These are phyloP conservation scores for Lasioglossum malachurum DNA, from an alignment of 2,888 invertebrate species.

Conservation along the genomic window DNA sequence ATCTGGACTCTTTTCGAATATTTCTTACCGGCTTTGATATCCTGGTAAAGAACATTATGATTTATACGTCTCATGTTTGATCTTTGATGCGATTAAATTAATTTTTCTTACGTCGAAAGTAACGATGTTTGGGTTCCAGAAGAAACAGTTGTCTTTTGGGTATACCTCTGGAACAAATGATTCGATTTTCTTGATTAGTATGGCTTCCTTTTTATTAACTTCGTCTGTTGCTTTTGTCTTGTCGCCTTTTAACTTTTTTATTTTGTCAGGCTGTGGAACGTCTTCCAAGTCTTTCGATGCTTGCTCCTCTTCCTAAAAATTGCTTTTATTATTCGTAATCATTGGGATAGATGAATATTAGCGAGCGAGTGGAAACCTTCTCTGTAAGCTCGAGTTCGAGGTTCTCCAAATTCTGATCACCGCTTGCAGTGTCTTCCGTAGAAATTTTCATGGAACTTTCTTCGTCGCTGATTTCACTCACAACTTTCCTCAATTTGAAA, in stretches of 20 bases:
- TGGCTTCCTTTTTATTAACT: neutral
- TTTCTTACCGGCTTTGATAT: conserved; percentile 8
- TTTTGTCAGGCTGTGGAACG: neutral
- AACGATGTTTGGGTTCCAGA: conserved; percentile 31
- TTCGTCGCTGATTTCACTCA: neutral
- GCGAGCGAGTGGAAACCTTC: neutral
- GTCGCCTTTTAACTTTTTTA: neutral
- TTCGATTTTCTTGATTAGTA: neutral
- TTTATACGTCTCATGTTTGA: too few species aligned
- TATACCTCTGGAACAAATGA: conserved; percentile 2
- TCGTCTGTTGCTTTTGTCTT: neutral
- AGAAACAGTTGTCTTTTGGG: conserved; percentile 34
- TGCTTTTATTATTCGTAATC: neutral
- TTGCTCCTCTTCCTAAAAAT: neutral
- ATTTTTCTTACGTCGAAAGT: conserved; percentile 27
- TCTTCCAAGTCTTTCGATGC: too few species aligned
- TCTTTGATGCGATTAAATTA: neutral
- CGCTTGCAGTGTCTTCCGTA: neutral
- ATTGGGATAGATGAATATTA: neutral
- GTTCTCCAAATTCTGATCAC: neutral
- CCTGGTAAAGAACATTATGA: neutral
- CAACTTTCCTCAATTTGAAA: neutral
- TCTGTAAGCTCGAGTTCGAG: neutral
- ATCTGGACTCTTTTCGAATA: conserved; percentile 58
- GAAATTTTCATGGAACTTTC: neutral